These are phyloP conservation scores for Azemiops feae DNA, from an alignment of 2,113 vertebrate species.

Conservation along the genomic window DNA sequence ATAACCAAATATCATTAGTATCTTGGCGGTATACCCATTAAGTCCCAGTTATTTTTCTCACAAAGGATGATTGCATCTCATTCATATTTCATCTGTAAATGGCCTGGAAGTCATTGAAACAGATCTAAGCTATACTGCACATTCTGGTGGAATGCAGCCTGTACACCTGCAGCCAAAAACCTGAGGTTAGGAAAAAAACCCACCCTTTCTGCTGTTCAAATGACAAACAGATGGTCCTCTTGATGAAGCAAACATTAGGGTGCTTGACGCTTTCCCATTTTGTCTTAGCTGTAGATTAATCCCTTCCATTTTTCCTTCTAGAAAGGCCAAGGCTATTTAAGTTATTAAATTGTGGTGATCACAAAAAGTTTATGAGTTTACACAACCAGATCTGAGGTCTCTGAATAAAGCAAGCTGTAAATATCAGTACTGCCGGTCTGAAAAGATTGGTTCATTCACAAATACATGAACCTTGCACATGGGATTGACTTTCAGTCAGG, in stretches of 20 bases:
- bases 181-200: background rate
- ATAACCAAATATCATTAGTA: conserved; percentile 20
- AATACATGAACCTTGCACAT: background rate
- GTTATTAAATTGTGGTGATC: background rate
- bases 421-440: background rate
- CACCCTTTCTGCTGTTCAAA: background rate
- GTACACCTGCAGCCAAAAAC: background rate
- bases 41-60: conserved; percentile 58
- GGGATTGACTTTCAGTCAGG: background rate
- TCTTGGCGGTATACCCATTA: conserved; percentile 45
- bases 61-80: conserved; percentile 49
- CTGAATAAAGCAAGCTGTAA: background rate
- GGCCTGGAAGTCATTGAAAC: conserved; percentile 49
- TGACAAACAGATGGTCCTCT: conserved; percentile 9
- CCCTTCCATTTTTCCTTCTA: background rate
- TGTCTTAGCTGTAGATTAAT: background rate
- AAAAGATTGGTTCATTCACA: background rate
- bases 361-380: background rate
- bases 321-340: background rate
- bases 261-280: background rate
- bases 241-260: conserved; percentile 7
- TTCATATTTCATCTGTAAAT: conserved; percentile 57
- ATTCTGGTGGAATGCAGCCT: conserved; percentile 14
- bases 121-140: conserved; percentile 22
- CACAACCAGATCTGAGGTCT: background rate